These are phyloP conservation scores for Sarcophilus harrisii DNA, from an alignment of 2,797 vertebrate species.

Conservation along the genomic window DNA sequence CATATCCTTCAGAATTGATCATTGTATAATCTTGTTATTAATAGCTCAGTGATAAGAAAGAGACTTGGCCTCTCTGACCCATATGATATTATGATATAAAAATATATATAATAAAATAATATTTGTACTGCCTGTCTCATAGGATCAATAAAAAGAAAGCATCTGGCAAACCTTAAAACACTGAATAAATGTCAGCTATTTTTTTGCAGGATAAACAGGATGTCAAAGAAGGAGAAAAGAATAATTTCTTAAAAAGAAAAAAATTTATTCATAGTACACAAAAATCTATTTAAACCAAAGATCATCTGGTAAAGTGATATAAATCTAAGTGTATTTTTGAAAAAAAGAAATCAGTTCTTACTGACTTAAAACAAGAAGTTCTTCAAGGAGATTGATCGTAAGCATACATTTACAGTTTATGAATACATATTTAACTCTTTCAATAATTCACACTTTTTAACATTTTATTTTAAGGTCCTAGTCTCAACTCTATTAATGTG, in stretches of 20 bases:
- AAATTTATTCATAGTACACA: not conserved
- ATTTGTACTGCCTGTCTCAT: not conserved
- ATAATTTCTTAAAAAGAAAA: conserved; percentile 9
- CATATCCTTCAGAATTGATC: too few species aligned
- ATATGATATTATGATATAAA: not conserved
- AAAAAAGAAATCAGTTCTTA: not conserved
- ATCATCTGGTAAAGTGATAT: not conserved
- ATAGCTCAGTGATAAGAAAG: too few species aligned
- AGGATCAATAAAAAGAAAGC: not conserved
- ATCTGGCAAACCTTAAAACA: not conserved
- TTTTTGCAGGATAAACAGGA: not conserved
- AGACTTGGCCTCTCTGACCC: not conserved
- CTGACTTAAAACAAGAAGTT: not conserved
- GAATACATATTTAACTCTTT: not conserved
- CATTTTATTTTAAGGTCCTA: not conserved
- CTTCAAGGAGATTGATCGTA: not conserved
- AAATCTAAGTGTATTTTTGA: not conserved
- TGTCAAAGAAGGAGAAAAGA: not conserved
- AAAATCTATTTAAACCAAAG: not conserved
- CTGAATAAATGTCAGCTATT: not conserved
- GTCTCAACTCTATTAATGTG: not conserved
- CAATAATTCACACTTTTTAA: not conserved
- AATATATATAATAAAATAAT: not conserved
- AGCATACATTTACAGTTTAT: not conserved
- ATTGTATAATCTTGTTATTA: too few species aligned